Percentiles rank a stretch among this genome's conserved stretches.
phyloP scores from a whole-genome alignment of 2,797 vertebrate genomes.

The Hirundo rustica region DNA sequence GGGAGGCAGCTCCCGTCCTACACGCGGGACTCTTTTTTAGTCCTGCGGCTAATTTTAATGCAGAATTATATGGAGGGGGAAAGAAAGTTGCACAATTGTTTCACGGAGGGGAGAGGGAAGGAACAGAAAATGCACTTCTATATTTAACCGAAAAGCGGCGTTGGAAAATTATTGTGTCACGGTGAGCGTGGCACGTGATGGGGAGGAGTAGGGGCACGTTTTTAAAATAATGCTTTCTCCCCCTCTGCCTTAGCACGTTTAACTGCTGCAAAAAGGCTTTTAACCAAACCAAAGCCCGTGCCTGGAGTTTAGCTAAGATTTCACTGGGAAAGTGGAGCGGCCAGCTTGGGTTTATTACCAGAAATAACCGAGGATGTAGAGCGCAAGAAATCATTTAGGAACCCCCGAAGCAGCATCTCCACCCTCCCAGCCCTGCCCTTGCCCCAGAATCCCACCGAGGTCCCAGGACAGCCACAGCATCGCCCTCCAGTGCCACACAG shows the following conservation, averaged over 20 bases:
- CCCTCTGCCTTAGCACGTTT: neutral
- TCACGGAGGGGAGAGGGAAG: constrained; percentile 44
- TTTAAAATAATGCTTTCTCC: neutral
- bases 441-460: neutral
- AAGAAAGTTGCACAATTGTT: constrained; percentile 41
- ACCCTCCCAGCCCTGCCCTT: fast-evolving
- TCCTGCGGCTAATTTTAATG: constrained; percentile 14
- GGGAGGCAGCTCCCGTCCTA: constrained; percentile 38
- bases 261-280: neutral
- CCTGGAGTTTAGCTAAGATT: neutral
- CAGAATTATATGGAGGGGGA: neutral
- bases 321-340: neutral
- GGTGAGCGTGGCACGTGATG: neutral
- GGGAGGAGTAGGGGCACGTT: neutral
- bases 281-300: neutral
- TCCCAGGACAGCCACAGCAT: neutral
- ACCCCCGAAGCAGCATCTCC: neutral
- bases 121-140: constrained; percentile 51
- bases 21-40: constrained; percentile 29
- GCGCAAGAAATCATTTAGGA: neutral
- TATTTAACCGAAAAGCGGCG: constrained; percentile 21
- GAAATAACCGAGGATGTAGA: neutral
- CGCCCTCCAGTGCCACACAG: fast-evolving
- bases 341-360: neutral
- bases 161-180: constrained; percentile 51